Percentiles rank a stretch among this genome's conserved stretches.
These are phyloP conservation scores for Oncorhynchus mykiss DNA, from an alignment of 2,113 vertebrate species.

Conservation along the genomic window DNA sequence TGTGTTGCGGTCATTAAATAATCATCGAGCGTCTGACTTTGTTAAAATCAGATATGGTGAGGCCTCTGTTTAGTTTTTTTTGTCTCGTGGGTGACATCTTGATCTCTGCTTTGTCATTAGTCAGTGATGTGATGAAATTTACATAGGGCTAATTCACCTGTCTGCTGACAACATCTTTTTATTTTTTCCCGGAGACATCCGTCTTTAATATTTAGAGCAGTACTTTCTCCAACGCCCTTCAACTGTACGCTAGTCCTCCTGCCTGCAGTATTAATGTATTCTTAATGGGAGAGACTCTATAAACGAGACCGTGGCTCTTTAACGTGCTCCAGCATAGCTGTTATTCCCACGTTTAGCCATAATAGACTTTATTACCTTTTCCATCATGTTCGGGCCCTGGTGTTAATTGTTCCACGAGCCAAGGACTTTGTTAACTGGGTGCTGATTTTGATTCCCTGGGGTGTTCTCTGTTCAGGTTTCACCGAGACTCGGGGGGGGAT, in stretches of 20 bases:
- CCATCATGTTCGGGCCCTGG: conserved; percentile 64
- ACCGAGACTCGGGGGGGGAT: conserved; percentile 19
- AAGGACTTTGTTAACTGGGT: conserved; percentile 65
- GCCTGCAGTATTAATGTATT: conserved; percentile 76
- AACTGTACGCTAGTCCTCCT: conserved; percentile 44
- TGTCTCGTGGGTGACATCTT: conserved; percentile 69
- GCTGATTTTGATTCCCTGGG: conserved; percentile 29
- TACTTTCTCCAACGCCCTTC: conserved; percentile 75
- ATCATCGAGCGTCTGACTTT: conserved; percentile 66
- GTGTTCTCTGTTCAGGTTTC: conserved; percentile 42
- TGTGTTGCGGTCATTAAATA: conserved; percentile 59
- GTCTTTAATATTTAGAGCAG: conserved; percentile 79
- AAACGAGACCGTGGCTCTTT: conserved; percentile 73
- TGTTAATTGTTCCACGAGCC: conserved; percentile 76
- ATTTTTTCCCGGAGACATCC: conserved; percentile 62
- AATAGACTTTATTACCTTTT: conserved; percentile 70
- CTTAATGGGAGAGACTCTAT: conserved; percentile 70
- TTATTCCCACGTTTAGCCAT: conserved; percentile 68
- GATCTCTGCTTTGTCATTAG: conserved; percentile 72
- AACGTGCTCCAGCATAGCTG: conserved; percentile 67
- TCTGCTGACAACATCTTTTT: conserved; percentile 74
- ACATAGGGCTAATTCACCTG: conserved; percentile 68
- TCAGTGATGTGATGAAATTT: conserved; percentile 68
- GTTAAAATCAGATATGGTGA: conserved; percentile 65
- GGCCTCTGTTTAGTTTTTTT: conserved; percentile 20